Base-by-base conservation (phyloP, 2,797 vertebrate species). In the Acipenser transmontanus region DNA sequence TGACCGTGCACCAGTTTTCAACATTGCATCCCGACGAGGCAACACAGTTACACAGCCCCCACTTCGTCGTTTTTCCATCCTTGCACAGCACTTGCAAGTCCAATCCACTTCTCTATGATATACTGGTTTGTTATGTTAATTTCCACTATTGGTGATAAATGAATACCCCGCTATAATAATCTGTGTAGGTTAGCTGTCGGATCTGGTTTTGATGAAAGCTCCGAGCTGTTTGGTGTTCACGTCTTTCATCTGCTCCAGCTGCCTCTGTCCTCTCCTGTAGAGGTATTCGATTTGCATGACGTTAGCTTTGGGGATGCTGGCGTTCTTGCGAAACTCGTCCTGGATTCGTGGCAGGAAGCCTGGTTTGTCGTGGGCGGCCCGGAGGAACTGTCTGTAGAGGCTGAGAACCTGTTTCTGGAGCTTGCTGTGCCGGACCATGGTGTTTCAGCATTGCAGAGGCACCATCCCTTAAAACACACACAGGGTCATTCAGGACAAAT, bases 201-300 rank as follows among this genome's bases (percentile, higher is more conserved):
- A 51, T 47, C 59, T 66, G 8, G 75, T 66, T 72, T 84, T 87
- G 74, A 81, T 78, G 71, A 97, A 96, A 61, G 85, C 71, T 2
- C 92, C 90, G 66, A 94, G 72, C 71, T 90, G 88, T 60, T 88
- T 93, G 78, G 95, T 93, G 84, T 89, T 92, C 20, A 68, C 76
- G 4, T 92, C 85, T 70, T 74, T 82, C 8, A 96, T 86, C 78
- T 92, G 89, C 50, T 93, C 87, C 59, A 96, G 87, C 74, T 96
- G 94, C 47, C 94, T 80, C 70, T 87, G 86, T 1, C 87, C 94
- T 4, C 93, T 88, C 0, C 94, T 86, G 76, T 85, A 84, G 48
- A 97, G 79, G 63, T 95, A 94, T 70, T 97, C 93, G 0, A 95
- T 94, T 75, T 92, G 86, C 89, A 95, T 92, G 50, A 95, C 85